phyloP scores from a whole-genome alignment of 2,797 vertebrate species.

The Sebastes wilsoni region DNA sequence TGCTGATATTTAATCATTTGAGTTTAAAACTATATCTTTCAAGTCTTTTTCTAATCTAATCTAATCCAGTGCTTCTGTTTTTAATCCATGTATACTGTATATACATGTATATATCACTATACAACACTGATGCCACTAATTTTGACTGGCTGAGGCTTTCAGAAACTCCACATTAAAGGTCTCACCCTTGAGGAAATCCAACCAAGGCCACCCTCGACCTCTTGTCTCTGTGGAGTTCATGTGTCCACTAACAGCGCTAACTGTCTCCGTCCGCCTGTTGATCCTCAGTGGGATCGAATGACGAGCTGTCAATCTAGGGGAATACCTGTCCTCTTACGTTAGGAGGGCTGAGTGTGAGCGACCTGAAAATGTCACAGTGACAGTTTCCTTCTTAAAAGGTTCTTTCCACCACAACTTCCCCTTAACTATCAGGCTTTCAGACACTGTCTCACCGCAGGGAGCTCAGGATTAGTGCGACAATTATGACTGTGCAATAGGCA shows the following conservation, averaged over 20 bases:
- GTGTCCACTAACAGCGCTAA: conserved; percentile 36
- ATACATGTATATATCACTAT: background rate
- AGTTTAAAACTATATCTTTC: background rate
- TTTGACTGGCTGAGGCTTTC: background rate
- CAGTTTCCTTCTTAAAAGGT: conserved; percentile 74
- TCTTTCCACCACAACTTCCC: conserved; percentile 79
- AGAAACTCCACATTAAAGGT: background rate
- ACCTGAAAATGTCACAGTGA: conserved; percentile 31
- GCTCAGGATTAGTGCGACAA: background rate
- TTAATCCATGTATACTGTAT: background rate
- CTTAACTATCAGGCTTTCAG: conserved; percentile 56
- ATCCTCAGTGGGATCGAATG: conserved; percentile 28
- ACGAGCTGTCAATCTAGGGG: conserved; percentile 60
- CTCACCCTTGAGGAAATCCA: background rate
- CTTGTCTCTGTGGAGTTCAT: conserved; percentile 35
- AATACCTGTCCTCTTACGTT: conserved; percentile 72
- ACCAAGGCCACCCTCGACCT: background rate
- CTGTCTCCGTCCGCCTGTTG: conserved; percentile 34
- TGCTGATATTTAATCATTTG: background rate
- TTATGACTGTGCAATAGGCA: conserved; percentile 3
- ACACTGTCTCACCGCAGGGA: conserved; percentile 43
- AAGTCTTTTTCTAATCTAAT: background rate
- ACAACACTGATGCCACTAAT: background rate
- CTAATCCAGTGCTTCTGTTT: background rate
- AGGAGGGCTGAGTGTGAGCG: background rate